Conservation (phyloP, 2,113 vertebrate species). For the Coryphaenoides rupestris region DNA sequence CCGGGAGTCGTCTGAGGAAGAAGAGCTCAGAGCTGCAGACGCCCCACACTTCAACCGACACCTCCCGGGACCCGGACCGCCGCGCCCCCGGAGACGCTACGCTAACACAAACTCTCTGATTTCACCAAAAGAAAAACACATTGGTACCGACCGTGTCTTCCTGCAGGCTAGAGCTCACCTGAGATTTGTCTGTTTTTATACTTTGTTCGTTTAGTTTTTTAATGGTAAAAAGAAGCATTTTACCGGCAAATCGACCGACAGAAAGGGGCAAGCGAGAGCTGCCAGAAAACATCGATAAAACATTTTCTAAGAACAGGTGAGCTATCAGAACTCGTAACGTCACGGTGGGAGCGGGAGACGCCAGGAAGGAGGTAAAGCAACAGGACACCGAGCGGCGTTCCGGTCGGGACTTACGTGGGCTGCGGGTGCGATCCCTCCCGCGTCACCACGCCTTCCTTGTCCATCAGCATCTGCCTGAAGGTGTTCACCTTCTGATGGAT, state of each 20-base stretch:
- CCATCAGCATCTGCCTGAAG: slow-evolving; percentile 98
- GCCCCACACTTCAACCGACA: too few relatives aligned
- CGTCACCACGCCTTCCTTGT: slow-evolving; percentile 96
- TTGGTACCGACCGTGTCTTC: neutral
- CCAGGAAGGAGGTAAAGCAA: neutral
- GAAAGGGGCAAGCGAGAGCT: too few relatives aligned
- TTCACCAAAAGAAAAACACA: neutral
- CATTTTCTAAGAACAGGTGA: neutral
- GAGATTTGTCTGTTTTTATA: too few relatives aligned
- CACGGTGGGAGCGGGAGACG: neutral
- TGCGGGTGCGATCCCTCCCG: slow-evolving; percentile 85
- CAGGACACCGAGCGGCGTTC: neutral
- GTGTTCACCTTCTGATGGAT: slow-evolving; percentile 95
- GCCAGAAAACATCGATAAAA: too few relatives aligned
- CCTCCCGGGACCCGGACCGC: too few relatives aligned
- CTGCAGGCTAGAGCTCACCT: too few relatives aligned
- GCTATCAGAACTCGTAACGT: neutral
- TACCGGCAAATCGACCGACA: too few relatives aligned
- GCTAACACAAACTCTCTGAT: neutral
- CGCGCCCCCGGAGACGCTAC: too few relatives aligned
- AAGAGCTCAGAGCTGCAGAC: too few relatives aligned
- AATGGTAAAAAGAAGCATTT: too few relatives aligned
- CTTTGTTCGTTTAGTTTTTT: too few relatives aligned
- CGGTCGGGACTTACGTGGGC: slow-evolving; percentile 79
- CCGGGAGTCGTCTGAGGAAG: too few relatives aligned